A percentile compares a stretch with the other conserved stretches of the same genome.
Conservation (phyloP, 1,140 invertebrate species). For the Nasonia vitripennis region DNA sequence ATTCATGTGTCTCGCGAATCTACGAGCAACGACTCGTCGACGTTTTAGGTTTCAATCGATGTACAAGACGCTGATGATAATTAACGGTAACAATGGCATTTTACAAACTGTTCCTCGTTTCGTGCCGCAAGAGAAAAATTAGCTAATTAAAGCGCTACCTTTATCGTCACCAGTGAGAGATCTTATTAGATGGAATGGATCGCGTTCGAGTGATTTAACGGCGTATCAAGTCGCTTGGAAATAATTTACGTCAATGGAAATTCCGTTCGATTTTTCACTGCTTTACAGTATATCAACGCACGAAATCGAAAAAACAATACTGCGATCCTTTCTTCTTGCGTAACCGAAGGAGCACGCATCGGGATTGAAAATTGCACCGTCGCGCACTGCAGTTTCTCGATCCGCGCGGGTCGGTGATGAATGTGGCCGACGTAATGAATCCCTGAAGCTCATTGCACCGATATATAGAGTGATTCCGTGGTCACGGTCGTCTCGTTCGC, state of each 20-base stretch:
- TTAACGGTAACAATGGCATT: conserved; percentile 14
- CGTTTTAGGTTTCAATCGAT: neutral
- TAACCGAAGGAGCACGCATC: neutral
- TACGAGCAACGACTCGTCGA: neutral
- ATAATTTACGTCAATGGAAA: no score
- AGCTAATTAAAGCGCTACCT: no score
- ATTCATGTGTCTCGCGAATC: conserved; percentile 21
- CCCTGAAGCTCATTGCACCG: neutral
- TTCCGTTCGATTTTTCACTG: no score
- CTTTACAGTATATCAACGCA: neutral
- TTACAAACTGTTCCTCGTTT: neutral
- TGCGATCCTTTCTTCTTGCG: no score
- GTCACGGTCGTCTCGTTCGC: neutral
- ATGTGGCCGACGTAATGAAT: neutral
- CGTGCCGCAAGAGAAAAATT: no score
- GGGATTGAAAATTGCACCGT: neutral
- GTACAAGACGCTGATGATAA: conserved; percentile 17
- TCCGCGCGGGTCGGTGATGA: neutral
- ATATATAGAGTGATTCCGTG: neutral
- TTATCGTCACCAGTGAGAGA: no score
- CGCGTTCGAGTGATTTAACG: no score
- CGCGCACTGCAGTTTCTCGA: neutral
- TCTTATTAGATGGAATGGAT: no score
- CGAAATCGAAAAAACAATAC: no score
- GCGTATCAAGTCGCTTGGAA: no score